Conservation (phyloP, 1,140 invertebrate genomes). For the Drosophila navojoa region DNA sequence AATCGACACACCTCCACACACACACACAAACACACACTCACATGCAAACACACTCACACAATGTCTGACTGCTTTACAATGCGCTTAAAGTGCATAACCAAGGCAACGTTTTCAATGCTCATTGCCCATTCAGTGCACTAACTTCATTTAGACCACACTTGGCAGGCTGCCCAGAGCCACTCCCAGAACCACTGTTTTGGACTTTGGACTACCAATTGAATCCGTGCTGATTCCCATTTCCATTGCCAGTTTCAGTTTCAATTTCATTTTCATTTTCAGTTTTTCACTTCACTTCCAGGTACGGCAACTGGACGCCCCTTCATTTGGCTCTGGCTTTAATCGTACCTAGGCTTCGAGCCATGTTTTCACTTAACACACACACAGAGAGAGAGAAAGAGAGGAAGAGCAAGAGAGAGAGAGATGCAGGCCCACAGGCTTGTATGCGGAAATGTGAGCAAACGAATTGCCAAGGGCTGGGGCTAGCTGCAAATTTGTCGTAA, state of each 20-base stretch:
- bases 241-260: neutral
- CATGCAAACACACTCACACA: too few relatives aligned
- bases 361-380: slow-evolving; percentile 28
- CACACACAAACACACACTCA: too few relatives aligned
- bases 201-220: neutral
- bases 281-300: slow-evolving; percentile 3
- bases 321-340: slow-evolving; percentile 16
- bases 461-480: neutral
- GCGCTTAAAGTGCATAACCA: slow-evolving; percentile 12
- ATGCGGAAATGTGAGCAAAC: slow-evolving; percentile 4
- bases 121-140: slow-evolving; percentile 59
- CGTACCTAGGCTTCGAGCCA: slow-evolving; percentile 23
- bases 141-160: slow-evolving; percentile 63
- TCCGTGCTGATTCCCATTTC: neutral
- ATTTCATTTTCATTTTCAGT: slow-evolving; percentile 1
- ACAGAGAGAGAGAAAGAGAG: neutral
- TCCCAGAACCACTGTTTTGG: neutral
- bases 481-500: slow-evolving; percentile 76
- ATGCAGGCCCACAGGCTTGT: neutral
- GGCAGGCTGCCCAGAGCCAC: neutral
- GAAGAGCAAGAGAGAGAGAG: too few relatives aligned
- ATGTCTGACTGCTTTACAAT: neutral
- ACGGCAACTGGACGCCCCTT: slow-evolving; percentile 7
- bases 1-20: neutral
- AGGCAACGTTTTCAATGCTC: slow-evolving; percentile 41